phyloP scores from a whole-genome alignment of 2,113 vertebrate genomes.

The Rhagologus leucostigma region DNA sequence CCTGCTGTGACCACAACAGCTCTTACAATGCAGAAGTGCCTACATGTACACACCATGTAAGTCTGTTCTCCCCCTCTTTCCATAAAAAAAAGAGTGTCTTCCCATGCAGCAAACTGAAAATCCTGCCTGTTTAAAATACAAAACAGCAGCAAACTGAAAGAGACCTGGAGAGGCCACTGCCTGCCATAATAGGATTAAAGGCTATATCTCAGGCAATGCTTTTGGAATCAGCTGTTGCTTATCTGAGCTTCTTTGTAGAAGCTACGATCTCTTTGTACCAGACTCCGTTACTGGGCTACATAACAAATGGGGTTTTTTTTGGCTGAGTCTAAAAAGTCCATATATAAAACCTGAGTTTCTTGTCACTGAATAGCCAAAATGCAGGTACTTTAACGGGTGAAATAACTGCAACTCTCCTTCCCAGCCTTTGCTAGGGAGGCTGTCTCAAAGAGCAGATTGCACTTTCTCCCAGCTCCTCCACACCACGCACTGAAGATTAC shows the following conservation, averaged over 20 bases:
- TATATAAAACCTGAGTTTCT: conserved; percentile 3
- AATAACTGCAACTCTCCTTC: not conserved
- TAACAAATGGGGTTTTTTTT: conserved; percentile 8
- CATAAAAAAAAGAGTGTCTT: not conserved
- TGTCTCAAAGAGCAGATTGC: not conserved
- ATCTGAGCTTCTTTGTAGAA: conserved; percentile 43
- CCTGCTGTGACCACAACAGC: not conserved
- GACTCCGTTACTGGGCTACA: conserved; percentile 15
- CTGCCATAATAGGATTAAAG: conserved; percentile 30
- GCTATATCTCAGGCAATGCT: conserved; percentile 33
- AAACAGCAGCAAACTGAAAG: not conserved
- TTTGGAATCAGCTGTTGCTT: conserved; percentile 53
- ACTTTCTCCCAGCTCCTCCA: conserved; percentile 2
- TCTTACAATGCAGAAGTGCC: not conserved
- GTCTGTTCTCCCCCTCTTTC: not conserved
- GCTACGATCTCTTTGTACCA: conserved; percentile 10
- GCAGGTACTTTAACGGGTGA: not conserved
- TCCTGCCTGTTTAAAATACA: not conserved
- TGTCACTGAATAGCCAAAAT: not conserved
- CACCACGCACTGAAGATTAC: not conserved
- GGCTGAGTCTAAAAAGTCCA: not conserved
- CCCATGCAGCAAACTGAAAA: not conserved
- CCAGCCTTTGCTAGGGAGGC: not conserved
- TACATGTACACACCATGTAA: accelerated
- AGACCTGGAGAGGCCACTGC: not conserved